Evolutionary conservation across 2,797 vertebrate species (phyloP).

Genomic region (Cyclura pinguis): DNA sequence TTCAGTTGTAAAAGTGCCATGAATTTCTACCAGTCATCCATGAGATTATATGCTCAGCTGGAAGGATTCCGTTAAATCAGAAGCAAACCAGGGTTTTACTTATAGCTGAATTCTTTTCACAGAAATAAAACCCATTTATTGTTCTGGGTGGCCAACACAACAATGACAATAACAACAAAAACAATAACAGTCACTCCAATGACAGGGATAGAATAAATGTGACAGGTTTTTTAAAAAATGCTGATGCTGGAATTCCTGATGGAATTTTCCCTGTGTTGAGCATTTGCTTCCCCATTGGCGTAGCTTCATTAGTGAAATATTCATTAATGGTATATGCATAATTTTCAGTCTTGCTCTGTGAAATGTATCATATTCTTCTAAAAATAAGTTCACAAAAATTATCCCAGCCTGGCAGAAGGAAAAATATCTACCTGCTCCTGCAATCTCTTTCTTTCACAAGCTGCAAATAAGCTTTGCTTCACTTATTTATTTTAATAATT

Average conservation of each 20-base stretch:
- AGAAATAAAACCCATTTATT: neutral
- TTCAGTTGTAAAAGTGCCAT: neutral
- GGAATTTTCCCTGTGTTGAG: constrained; percentile 19
- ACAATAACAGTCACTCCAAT: neutral
- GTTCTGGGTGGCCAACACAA: neutral
- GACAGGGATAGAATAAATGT: neutral
- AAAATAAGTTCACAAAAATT: constrained; percentile 50
- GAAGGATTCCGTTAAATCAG: neutral
- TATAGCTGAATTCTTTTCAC: neutral
- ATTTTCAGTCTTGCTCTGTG: constrained; percentile 42
- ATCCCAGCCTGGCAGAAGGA: constrained; percentile 20
- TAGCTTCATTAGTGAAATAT: constrained; percentile 51
- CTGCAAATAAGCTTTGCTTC: neutral
- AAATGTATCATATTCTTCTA: constrained; percentile 50
- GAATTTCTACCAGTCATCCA: neutral
- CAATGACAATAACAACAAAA: neutral
- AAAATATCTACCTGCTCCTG: constrained; percentile 43
- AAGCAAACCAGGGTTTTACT: neutral
- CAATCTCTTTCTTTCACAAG: constrained; percentile 40
- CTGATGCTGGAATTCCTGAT: constrained; percentile 18
- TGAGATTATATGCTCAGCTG: constrained; percentile 2
- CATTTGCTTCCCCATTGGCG: constrained; percentile 30
- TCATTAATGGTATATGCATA: constrained; percentile 45
- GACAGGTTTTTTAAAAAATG: neutral
- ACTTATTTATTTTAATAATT: constrained; percentile 38